Evolutionary conservation across 2,113 vertebrate genomes (phyloP).

Genomic region (Spermophilus dauricus): DNA sequence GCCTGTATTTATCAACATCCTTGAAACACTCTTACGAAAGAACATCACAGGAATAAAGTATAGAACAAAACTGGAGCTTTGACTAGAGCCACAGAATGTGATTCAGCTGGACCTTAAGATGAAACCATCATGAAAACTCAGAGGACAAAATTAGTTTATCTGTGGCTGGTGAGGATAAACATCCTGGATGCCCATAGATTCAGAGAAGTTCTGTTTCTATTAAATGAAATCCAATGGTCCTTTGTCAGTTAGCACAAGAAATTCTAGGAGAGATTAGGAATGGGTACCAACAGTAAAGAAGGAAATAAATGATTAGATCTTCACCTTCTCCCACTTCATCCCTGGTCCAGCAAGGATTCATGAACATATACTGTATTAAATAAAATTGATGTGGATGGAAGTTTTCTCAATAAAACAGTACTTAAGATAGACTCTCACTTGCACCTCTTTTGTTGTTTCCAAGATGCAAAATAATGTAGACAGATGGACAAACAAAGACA

Average conservation of each 20-base stretch:
- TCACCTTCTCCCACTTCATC: not conserved
- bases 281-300: not conserved
- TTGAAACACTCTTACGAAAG: not conserved
- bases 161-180: not conserved
- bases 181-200: not conserved
- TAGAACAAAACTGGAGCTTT: not conserved
- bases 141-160: not conserved
- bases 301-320: not conserved
- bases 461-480: constrained; percentile 13
- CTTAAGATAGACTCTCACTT: not conserved
- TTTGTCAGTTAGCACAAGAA: not conserved
- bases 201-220: not conserved
- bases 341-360: not conserved
- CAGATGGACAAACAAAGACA: not conserved
- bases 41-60: not conserved
- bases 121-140: not conserved
- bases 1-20: not conserved
- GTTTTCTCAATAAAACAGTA: not conserved
- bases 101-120: not conserved
- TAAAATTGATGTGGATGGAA: not conserved
- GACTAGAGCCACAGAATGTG: not conserved
- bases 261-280: not conserved
- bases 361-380: not conserved
- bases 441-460: not conserved
- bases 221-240: not conserved